Conservation (phyloP, 2,888 invertebrate species). For the Pollenia angustigena region DNA sequence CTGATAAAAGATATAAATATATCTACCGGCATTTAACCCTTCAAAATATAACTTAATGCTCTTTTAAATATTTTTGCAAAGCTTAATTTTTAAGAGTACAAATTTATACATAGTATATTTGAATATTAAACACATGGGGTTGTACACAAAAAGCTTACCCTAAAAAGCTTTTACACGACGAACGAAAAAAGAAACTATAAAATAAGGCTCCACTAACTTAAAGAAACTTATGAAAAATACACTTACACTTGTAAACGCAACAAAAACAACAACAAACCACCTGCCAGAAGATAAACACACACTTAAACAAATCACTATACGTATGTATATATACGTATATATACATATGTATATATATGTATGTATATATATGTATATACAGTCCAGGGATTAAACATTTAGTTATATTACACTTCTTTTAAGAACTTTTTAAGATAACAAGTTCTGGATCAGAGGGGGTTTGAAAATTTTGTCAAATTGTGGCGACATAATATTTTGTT, state of each 20-base stretch:
- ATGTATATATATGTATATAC: too few relatives aligned
- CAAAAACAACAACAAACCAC: slow-evolving; percentile 37
- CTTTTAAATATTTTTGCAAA: neutral
- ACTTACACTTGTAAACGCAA: slow-evolving; percentile 22
- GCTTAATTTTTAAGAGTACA: slow-evolving; percentile 4
- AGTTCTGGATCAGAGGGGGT: too few relatives aligned
- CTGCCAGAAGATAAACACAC: neutral
- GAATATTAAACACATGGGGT: slow-evolving; percentile 11
- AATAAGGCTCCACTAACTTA: neutral
- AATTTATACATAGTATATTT: neutral
- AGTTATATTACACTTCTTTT: too few relatives aligned
- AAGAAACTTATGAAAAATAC: slow-evolving; percentile 2
- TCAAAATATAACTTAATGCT: slow-evolving; percentile 19
- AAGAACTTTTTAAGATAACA: too few relatives aligned
- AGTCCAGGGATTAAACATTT: too few relatives aligned
- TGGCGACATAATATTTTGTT: too few relatives aligned
- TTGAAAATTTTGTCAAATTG: too few relatives aligned
- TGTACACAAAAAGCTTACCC: slow-evolving; percentile 22
- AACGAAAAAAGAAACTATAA: slow-evolving; percentile 5
- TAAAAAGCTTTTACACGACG: neutral
- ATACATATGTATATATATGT: too few relatives aligned
- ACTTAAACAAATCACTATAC: neutral
- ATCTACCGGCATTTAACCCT: slow-evolving; percentile 50
- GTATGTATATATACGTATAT: neutral
- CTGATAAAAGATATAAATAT: neutral